Percentiles rank a stretch among this genome's conserved stretches.
Conservation (phyloP, 2,113 vertebrate genomes). For the Electrona antarctica region DNA sequence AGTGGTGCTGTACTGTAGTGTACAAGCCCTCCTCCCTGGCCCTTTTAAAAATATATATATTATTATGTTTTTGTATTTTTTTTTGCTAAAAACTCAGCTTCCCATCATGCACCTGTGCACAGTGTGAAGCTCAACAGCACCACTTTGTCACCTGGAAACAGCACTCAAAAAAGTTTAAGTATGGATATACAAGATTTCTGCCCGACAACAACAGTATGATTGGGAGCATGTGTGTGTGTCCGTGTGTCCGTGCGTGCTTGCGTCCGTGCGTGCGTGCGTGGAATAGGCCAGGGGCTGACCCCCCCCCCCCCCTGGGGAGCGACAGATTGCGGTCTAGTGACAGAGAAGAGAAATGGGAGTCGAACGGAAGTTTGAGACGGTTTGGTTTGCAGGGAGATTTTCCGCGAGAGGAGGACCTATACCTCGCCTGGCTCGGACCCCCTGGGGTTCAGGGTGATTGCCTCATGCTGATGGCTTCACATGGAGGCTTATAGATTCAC, state of each 20-base stretch:
- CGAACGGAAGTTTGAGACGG: conserved; percentile 45
- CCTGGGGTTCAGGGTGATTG: conserved; percentile 45
- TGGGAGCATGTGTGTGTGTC: background rate
- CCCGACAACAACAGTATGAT: too few relatives aligned
- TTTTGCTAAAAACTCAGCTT: too few relatives aligned
- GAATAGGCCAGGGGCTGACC: conserved; percentile 45
- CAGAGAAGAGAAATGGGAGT: conserved; percentile 40
- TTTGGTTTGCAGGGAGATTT: conserved; percentile 42
- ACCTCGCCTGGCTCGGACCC: conserved; percentile 19
- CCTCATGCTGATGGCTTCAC: conserved; percentile 55
- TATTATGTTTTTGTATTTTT: too few relatives aligned
- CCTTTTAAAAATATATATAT: too few relatives aligned
- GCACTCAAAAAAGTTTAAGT: too few relatives aligned
- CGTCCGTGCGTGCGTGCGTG: background rate
- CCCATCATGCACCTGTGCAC: too few relatives aligned
- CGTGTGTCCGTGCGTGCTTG: conserved; percentile 13
- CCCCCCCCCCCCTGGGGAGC: conserved; percentile 41
- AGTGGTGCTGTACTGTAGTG: too few relatives aligned
- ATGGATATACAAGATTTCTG: too few relatives aligned
- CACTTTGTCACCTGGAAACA: too few relatives aligned
- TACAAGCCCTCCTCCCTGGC: too few relatives aligned
- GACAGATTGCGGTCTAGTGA: conserved; percentile 55
- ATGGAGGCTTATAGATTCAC: conserved; percentile 18
- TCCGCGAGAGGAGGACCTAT: conserved; percentile 23
- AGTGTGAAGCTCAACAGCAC: too few relatives aligned